These are phyloP conservation scores for Apis dorsata DNA, from an alignment of 1,140 invertebrate species.

Conservation along the genomic window DNA sequence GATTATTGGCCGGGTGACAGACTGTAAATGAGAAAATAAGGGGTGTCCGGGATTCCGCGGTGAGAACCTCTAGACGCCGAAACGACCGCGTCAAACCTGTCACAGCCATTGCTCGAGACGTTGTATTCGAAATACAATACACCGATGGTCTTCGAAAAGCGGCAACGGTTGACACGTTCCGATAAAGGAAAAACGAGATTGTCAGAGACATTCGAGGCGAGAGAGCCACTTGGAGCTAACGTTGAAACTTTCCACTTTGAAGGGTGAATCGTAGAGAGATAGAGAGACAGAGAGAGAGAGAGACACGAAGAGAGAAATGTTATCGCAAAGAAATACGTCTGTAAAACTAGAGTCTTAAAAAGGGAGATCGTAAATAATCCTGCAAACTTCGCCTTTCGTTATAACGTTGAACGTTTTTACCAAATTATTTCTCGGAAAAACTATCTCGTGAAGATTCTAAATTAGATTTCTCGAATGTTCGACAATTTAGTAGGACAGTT, in stretches of 20 bases:
- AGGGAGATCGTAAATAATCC: too few species aligned
- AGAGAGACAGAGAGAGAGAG: not conserved
- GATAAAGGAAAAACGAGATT: slow-evolving; percentile 28
- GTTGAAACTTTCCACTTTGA: not conserved
- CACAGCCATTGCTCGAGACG: slow-evolving; percentile 27
- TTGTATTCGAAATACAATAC: slow-evolving; percentile 36
- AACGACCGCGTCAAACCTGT: slow-evolving; percentile 30
- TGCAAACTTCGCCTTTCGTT: too few species aligned
- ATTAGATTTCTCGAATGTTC: slow-evolving; percentile 27
- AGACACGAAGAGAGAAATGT: not conserved
- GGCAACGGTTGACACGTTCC: slow-evolving; percentile 22
- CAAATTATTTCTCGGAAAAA: not conserved
- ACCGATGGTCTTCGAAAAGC: slow-evolving; percentile 25
- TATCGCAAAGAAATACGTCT: not conserved
- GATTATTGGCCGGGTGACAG: slow-evolving; percentile 16
- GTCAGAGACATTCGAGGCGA: slow-evolving; percentile 10
- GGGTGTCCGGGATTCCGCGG: not conserved
- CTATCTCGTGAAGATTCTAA: not conserved
- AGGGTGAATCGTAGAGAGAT: not conserved
- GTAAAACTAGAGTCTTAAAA: too few species aligned
- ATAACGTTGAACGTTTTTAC: not conserved
- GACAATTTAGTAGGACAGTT: slow-evolving; percentile 3
- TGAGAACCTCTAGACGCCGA: slow-evolving; percentile 36
- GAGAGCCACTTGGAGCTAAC: not conserved
- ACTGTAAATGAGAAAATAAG: slow-evolving; percentile 29